phyloP scores from a whole-genome alignment of 2,797 vertebrate genomes.

The Mus minutoides region DNA sequence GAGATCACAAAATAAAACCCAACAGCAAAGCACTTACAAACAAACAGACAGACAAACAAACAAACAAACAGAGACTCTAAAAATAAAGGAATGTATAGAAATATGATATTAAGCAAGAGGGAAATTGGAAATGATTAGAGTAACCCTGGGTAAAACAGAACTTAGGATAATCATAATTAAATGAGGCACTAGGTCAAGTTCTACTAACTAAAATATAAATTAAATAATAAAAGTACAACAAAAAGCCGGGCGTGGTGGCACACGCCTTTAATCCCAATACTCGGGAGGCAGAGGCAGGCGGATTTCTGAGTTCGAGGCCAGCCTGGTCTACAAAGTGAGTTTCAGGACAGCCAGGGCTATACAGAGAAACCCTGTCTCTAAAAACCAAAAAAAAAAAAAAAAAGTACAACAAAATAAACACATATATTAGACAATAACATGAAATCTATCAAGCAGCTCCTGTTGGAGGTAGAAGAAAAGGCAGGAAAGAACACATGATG shows the following conservation, averaged over 20 bases:
- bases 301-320: no score
- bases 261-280: no score
- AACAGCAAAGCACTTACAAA: conserved; percentile 29
- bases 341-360: no score
- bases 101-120: conserved; percentile 32
- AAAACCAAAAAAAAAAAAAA: no score
- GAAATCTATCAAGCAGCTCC: background rate
- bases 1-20: conserved; percentile 2
- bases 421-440: background rate
- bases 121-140: background rate
- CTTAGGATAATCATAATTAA: conserved; percentile 44
- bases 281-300: no score
- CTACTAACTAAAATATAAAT: conserved; percentile 35
- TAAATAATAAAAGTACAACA: background rate
- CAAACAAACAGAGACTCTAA: conserved; percentile 12
- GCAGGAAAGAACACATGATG: background rate
- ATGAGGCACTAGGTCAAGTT: background rate
- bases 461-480: conserved; percentile 16
- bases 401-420: conserved; percentile 20
- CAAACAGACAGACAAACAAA: background rate
- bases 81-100: conserved; percentile 18
- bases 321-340: no score
- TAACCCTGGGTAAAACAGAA: background rate
- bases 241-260: no score
- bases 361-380: no score